Evolutionary conservation across 2,888 invertebrate species (phyloP).

Genomic region (Xanthia togata): DNA sequence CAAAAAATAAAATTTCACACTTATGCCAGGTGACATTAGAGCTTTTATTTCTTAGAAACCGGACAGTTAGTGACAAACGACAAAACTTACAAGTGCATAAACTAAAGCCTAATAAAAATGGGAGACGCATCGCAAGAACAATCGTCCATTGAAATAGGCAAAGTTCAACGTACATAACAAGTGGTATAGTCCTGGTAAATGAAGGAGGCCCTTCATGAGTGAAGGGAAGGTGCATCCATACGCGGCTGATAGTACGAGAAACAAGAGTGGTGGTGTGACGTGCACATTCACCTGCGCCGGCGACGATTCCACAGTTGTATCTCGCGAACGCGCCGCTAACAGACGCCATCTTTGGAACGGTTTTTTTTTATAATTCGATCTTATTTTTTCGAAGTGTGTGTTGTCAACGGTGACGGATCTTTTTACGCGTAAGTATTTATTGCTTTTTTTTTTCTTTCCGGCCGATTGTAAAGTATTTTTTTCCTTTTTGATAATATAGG

Average conservation of each 20-base stretch:
- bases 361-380: conserved; percentile 65
- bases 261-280: conserved; percentile 85
- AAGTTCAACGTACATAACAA: conserved; percentile 88
- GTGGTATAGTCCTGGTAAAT: conserved; percentile 79
- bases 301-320: conserved; percentile 84
- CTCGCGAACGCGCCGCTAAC: conserved; percentile 73
- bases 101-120: conserved; percentile 77
- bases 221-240: conserved; percentile 74
- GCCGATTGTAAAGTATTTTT: not conserved
- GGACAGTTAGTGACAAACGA: conserved; percentile 43
- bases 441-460: conserved; percentile 30
- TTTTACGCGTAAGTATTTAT: conserved; percentile 67
- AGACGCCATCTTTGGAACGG: conserved; percentile 74
- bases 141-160: conserved; percentile 82
- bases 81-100: conserved; percentile 61
- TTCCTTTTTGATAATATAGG: not conserved
- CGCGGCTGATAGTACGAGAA: conserved; percentile 79
- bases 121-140: conserved; percentile 77
- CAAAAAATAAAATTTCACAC: not conserved
- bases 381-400: conserved; percentile 76
- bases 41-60: conserved; percentile 22
- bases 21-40: conserved; percentile 4
- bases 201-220: conserved; percentile 74
- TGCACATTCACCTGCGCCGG: conserved; percentile 87
- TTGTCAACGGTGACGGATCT: conserved; percentile 75